Evolutionary conservation across 2,888 invertebrate species (phyloP).

Genomic region (Noctua pronuba): DNA sequence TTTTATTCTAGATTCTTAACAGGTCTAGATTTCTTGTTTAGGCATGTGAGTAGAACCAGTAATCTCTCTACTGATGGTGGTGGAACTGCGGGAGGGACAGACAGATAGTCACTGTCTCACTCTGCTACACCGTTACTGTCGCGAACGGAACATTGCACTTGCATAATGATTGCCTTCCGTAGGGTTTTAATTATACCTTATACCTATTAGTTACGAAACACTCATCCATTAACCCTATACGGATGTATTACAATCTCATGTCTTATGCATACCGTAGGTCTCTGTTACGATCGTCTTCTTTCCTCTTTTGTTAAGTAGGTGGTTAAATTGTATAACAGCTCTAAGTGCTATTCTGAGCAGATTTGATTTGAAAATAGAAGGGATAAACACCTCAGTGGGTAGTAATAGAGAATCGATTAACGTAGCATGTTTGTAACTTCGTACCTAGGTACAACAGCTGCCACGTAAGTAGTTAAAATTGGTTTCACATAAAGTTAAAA

Average conservation of each 20-base stretch:
- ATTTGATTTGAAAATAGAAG: not conserved
- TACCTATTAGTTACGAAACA: slow-evolving; percentile 40
- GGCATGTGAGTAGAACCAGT: slow-evolving; percentile 70
- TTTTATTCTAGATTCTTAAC: slow-evolving; percentile 70
- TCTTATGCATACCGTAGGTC: slow-evolving; percentile 12
- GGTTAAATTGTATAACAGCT: slow-evolving; percentile 18
- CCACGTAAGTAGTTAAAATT: not conserved
- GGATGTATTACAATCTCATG: slow-evolving; percentile 48
- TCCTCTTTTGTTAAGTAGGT: not conserved
- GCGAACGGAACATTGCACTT: slow-evolving; percentile 53
- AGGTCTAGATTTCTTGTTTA: slow-evolving; percentile 73
- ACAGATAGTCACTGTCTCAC: slow-evolving; percentile 45
- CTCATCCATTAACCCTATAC: slow-evolving; percentile 27
- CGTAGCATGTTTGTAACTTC: too few relatives aligned
- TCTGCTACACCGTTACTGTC: slow-evolving; percentile 38
- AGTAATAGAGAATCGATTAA: not conserved
- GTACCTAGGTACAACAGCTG: not conserved
- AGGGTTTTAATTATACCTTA: slow-evolving; percentile 43
- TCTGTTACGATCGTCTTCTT: slow-evolving; percentile 25
- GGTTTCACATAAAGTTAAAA: not conserved
- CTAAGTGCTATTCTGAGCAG: not conserved
- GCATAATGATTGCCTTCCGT: slow-evolving; percentile 55
- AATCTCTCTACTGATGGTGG: slow-evolving; percentile 46
- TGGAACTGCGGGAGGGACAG: slow-evolving; percentile 51
- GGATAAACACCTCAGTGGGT: not conserved